Conservation (phyloP, 2,888 invertebrate species). For the Athrips mouffetella region DNA sequence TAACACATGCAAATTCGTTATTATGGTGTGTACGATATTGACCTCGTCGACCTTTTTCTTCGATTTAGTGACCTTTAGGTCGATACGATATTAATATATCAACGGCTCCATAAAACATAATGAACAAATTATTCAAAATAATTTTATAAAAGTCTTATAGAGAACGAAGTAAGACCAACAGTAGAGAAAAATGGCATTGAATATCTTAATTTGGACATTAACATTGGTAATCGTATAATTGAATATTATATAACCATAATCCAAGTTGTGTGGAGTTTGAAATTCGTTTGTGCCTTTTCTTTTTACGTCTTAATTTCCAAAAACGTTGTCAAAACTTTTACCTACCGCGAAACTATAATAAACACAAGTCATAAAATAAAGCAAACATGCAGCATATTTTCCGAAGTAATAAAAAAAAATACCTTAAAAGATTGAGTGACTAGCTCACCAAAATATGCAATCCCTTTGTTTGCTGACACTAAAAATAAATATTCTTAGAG, state of each 20-base stretch:
- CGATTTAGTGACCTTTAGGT: slow-evolving; percentile 1
- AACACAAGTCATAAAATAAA: no score
- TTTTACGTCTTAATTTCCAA: no score
- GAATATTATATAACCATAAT: no score
- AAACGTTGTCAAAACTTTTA: no score
- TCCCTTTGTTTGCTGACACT: slow-evolving; percentile 7
- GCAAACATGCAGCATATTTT: no score
- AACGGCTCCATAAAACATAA: neutral
- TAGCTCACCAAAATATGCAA: slow-evolving; percentile 7
- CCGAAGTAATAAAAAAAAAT: no score
- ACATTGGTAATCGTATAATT: no score
- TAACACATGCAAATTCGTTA: slow-evolving; percentile 8
- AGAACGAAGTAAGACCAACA: no score
- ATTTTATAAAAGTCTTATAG: no score
- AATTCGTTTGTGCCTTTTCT: no score
- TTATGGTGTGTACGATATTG: slow-evolving; percentile 9
- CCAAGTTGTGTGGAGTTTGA: no score
- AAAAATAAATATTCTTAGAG: slow-evolving; percentile 5
- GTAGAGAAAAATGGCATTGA: neutral
- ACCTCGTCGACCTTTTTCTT: slow-evolving; percentile 14
- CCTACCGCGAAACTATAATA: no score
- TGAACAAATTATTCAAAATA: neutral
- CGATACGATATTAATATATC: neutral
- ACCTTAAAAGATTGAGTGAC: neutral
- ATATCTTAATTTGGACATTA: neutral